phyloP scores from a whole-genome alignment of 1,140 invertebrate species.

The Megalopta genalis region DNA sequence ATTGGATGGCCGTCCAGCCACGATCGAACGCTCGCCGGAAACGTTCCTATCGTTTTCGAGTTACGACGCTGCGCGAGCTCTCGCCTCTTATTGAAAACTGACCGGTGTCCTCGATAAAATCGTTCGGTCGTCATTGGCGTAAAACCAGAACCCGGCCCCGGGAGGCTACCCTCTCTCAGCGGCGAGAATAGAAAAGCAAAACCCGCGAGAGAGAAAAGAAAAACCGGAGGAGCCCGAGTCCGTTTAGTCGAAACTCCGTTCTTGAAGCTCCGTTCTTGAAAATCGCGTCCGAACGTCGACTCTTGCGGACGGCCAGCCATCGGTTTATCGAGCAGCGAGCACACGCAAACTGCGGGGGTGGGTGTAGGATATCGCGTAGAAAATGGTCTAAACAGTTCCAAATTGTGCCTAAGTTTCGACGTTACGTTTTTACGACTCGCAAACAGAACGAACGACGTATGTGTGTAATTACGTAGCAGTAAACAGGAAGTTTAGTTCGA shows the following conservation, averaged over 20 bases:
- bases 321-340: slow-evolving; percentile 22
- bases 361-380: slow-evolving; percentile 34
- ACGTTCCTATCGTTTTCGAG: neutral
- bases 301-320: neutral
- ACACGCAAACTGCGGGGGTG: slow-evolving; percentile 16
- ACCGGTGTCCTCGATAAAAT: neutral
- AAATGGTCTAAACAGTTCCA: slow-evolving; percentile 79
- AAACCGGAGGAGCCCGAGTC: too few relatives aligned
- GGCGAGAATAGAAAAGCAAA: too few relatives aligned
- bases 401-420: slow-evolving; percentile 80
- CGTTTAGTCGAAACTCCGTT: too few relatives aligned
- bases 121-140: neutral
- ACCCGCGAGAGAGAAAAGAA: too few relatives aligned
- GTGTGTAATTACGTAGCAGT: slow-evolving; percentile 45
- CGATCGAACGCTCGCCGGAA: neutral
- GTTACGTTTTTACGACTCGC: slow-evolving; percentile 75
- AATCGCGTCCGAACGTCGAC: neutral
- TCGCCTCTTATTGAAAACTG: neutral
- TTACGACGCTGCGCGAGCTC: neutral
- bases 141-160: neutral
- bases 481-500: slow-evolving; percentile 57
- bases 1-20: slow-evolving; percentile 13
- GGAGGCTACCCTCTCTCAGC: too few relatives aligned
- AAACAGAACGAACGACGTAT: slow-evolving; percentile 60
- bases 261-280: too few relatives aligned